These are phyloP conservation scores for Tinea pellionella DNA, from an alignment of 2,888 invertebrate species.

Conservation along the genomic window DNA sequence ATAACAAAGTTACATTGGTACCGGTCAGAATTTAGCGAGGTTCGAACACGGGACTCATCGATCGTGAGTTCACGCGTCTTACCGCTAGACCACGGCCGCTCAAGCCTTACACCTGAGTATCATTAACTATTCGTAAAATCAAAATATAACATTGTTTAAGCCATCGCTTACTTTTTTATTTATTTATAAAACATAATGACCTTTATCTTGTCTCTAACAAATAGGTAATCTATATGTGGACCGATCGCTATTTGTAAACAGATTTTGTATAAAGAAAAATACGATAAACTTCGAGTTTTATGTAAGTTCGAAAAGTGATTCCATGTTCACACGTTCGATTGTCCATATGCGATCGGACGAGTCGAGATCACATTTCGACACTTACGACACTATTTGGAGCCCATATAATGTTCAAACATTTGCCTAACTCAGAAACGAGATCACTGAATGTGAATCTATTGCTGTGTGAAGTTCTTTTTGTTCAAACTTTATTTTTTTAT, in stretches of 20 bases:
- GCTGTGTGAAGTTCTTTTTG: neutral
- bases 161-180: too few relatives aligned
- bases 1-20: too few relatives aligned
- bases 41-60: too few relatives aligned
- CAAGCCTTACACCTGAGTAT: too few relatives aligned
- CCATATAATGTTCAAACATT: neutral
- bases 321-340: neutral
- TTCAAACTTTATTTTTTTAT: neutral
- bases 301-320: neutral
- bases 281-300: neutral
- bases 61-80: too few relatives aligned
- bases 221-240: too few relatives aligned
- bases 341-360: neutral
- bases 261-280: neutral
- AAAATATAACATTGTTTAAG: too few relatives aligned
- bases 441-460: neutral
- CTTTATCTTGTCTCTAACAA: too few relatives aligned
- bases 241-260: neutral
- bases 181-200: too few relatives aligned
- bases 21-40: too few relatives aligned
- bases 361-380: conserved; percentile 2
- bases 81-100: too few relatives aligned
- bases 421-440: conserved; percentile 1
- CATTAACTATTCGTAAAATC: too few relatives aligned
- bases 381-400: neutral